Conservation (phyloP, 2,113 vertebrate genomes). For the Trogon surrucura region DNA sequence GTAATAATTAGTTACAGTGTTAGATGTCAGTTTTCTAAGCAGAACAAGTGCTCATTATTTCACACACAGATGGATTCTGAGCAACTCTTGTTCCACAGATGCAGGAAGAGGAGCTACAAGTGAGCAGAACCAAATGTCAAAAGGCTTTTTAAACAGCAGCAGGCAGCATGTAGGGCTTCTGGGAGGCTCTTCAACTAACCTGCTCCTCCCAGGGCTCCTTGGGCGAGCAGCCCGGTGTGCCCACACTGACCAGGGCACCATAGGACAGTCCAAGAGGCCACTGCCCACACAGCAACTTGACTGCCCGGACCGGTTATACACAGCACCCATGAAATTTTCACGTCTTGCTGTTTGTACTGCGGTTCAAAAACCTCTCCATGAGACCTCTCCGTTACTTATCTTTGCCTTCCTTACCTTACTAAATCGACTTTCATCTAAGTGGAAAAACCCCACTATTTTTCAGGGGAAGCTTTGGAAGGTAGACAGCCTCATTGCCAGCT, state of each 20-base stretch:
- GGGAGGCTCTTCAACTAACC: not conserved
- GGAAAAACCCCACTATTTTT: not conserved
- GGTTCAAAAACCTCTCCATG: not conserved
- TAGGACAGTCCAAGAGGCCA: accelerated
- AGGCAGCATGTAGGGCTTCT: accelerated
- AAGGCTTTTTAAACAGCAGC: not conserved
- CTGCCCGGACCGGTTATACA: accelerated
- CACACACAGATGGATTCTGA: accelerated
- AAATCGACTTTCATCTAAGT: not conserved
- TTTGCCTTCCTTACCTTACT: not conserved
- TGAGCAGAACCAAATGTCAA: not conserved
- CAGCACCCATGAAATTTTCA: not conserved
- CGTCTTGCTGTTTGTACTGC: not conserved
- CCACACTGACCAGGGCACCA: not conserved
- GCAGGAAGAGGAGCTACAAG: not conserved
- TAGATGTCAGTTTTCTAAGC: not conserved
- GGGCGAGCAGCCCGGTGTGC: accelerated
- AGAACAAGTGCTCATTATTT: not conserved
- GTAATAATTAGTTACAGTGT: not conserved
- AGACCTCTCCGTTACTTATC: not conserved
- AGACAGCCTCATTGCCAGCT: not conserved
- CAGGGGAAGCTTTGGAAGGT: not conserved
- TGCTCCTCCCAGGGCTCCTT: not conserved
- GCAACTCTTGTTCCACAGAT: not conserved
- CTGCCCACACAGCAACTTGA: not conserved